Evolutionary conservation across 1,140 invertebrate species (phyloP).

Genomic region (Drosophila nigrodunni): DNA sequence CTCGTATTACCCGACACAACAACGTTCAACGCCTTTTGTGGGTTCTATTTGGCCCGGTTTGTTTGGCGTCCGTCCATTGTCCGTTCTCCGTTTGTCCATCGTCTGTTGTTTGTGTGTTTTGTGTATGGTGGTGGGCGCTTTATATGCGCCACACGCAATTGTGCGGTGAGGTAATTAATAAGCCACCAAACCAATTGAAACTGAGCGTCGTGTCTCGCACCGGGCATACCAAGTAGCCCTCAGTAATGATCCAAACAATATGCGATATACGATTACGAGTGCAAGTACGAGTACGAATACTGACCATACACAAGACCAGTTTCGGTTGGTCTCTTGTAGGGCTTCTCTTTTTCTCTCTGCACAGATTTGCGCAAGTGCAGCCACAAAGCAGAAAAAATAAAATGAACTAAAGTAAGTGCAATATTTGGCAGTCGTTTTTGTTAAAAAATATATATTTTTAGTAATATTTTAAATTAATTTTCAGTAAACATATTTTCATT

Average conservation of each 20-base stretch:
- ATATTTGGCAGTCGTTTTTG: neutral
- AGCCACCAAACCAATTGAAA: conserved; percentile 73
- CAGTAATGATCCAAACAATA: conserved; percentile 10
- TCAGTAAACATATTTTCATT: too few relatives aligned
- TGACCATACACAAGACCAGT: conserved; percentile 78
- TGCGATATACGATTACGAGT: conserved; percentile 47
- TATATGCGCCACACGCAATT: conserved; percentile 71
- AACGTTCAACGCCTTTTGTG: conserved; percentile 73
- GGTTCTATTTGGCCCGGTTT: conserved; percentile 62
- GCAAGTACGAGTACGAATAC: conserved; percentile 38
- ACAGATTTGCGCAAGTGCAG: conserved; percentile 18
- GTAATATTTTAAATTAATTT: too few relatives aligned
- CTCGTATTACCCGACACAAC: conserved; percentile 63
- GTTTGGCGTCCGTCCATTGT: neutral
- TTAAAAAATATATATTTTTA: neutral
- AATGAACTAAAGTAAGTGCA: neutral
- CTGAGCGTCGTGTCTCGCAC: conserved; percentile 59
- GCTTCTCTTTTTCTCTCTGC: conserved; percentile 14
- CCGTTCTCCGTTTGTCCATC: neutral
- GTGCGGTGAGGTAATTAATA: conserved; percentile 82
- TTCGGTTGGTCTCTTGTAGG: conserved; percentile 58
- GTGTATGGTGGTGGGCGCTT: conserved; percentile 50
- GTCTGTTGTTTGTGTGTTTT: conserved; percentile 9
- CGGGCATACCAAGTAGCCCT: conserved; percentile 74
- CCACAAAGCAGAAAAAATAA: neutral